phyloP scores from a whole-genome alignment of 2,797 vertebrate genomes.

The Siniperca undulata region DNA sequence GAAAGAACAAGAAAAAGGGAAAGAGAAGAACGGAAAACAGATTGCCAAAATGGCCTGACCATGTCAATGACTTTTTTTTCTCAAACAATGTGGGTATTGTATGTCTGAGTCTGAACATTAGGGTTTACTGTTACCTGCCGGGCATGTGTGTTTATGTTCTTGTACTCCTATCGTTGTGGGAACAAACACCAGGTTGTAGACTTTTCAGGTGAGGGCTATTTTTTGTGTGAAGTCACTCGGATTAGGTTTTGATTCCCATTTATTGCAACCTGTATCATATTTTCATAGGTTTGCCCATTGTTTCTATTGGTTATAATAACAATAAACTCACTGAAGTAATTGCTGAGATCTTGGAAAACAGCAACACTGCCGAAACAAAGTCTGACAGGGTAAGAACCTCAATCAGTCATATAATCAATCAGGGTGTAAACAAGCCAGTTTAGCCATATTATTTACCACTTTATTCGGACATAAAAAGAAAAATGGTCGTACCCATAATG shows the following conservation, averaged over 20 bases:
- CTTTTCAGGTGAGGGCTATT: neutral
- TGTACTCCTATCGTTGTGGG: neutral
- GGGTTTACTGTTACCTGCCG: constrained; percentile 47
- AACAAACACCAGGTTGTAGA: neutral
- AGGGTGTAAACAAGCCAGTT: neutral
- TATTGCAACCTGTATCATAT: neutral
- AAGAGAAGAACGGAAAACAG: constrained; percentile 21
- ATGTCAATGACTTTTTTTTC: constrained; percentile 21
- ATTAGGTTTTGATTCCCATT: neutral
- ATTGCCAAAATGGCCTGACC: constrained; percentile 24
- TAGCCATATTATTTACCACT: neutral
- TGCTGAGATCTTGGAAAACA: neutral
- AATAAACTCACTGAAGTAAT: neutral
- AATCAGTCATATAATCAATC: neutral
- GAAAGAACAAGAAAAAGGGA: constrained; percentile 7
- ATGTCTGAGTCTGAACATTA: constrained; percentile 20
- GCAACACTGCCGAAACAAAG: neutral
- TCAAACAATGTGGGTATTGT: constrained; percentile 43
- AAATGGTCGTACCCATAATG: neutral
- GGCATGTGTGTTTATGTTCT: constrained; percentile 2
- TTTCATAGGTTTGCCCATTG: neutral
- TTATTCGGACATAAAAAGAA: neutral
- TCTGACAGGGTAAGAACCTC: neutral
- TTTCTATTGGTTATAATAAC: neutral
- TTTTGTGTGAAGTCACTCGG: neutral